Conservation (phyloP, 2,113 vertebrate genomes). For the Caracal caracal region DNA sequence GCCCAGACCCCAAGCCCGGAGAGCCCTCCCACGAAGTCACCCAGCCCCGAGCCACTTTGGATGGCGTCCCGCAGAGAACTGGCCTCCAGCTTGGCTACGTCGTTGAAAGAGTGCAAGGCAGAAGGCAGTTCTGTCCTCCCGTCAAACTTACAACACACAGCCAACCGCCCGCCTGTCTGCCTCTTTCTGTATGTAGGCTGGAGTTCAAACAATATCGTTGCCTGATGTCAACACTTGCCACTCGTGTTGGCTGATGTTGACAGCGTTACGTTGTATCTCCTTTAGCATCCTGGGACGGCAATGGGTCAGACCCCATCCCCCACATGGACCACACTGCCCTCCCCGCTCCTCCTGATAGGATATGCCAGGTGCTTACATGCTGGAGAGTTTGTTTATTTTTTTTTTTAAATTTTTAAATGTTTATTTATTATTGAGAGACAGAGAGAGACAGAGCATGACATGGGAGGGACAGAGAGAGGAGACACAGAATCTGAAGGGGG, state of each 20-base stretch:
- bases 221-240: accelerated
- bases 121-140: background rate
- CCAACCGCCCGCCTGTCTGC: accelerated
- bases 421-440: too few species aligned
- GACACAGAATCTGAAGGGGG: too few species aligned
- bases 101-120: background rate
- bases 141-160: background rate
- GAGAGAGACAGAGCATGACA: too few species aligned
- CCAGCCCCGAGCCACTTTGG: background rate
- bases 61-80: background rate
- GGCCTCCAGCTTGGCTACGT: too few species aligned
- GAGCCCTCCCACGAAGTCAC: background rate
- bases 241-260: background rate
- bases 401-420: too few species aligned
- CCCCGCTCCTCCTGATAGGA: accelerated
- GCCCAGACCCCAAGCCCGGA: accelerated
- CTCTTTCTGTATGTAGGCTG: accelerated
- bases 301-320: too few species aligned
- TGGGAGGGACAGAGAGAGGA: too few species aligned
- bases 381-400: background rate
- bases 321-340: too few species aligned
- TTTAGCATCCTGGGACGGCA: too few species aligned
- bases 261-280: too few species aligned
- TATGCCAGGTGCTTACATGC: too few species aligned
- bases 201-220: background rate